Percentiles rank a stretch among this genome's conserved stretches.
phyloP scores from a whole-genome alignment of 2,888 invertebrate genomes.

The Furcula furcula region DNA sequence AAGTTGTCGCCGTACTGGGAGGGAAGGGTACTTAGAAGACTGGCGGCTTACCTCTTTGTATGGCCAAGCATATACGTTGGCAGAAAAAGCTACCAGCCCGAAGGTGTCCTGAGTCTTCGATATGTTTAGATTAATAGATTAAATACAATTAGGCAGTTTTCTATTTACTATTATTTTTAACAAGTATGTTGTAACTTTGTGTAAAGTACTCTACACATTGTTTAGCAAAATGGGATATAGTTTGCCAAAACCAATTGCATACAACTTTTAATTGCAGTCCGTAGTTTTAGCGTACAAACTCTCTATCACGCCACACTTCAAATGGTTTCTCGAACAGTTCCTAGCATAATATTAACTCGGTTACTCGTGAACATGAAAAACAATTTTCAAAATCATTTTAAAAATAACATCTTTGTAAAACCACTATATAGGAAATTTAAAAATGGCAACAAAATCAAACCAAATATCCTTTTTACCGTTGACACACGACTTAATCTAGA shows the following conservation, averaged over 20 bases:
- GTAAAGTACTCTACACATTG: too few species aligned
- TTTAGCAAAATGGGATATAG: slow-evolving; percentile 10
- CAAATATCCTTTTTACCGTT: slow-evolving; percentile 35
- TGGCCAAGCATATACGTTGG: too few species aligned
- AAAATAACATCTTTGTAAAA: slow-evolving; percentile 55
- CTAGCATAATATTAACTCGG: slow-evolving; percentile 11
- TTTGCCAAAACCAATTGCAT: slow-evolving; percentile 18
- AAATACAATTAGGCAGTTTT: too few species aligned
- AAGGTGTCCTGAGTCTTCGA: too few species aligned
- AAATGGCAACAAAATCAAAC: slow-evolving; percentile 32
- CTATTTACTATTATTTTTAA: too few species aligned
- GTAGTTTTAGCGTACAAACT: slow-evolving; percentile 4
- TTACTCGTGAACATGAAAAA: slow-evolving; percentile 23
- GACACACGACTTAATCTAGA: slow-evolving; percentile 51
- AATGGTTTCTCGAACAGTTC: slow-evolving; percentile 22
- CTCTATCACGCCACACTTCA: slow-evolving; percentile 28
- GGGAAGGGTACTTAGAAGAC: too few species aligned
- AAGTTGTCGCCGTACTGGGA: too few species aligned
- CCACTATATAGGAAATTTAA: slow-evolving; percentile 61
- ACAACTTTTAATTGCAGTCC: slow-evolving; percentile 28
- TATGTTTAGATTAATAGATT: too few species aligned
- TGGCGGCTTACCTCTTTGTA: too few species aligned
- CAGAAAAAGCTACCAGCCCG: too few species aligned
- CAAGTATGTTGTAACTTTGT: too few species aligned
- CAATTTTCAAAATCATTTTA: slow-evolving; percentile 48